phyloP scores from a whole-genome alignment of 1,140 invertebrate genomes.

The Trinorchestia longiramus region DNA sequence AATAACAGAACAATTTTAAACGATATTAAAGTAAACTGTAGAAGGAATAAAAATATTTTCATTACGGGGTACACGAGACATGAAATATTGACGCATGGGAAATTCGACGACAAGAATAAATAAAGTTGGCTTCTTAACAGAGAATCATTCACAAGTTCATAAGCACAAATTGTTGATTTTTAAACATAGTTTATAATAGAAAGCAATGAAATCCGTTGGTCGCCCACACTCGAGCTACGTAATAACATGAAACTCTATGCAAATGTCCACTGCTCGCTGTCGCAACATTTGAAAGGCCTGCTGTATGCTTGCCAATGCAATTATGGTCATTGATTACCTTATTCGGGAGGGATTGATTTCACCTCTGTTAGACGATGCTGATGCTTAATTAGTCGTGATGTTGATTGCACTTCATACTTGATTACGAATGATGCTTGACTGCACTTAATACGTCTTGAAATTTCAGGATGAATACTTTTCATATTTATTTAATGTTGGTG shows the following conservation, averaged over 20 bases:
- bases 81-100: too few species aligned
- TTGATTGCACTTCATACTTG: not conserved
- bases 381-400: not conserved
- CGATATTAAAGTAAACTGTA: too few species aligned
- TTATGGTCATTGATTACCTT: not conserved
- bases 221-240: not conserved
- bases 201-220: too few species aligned
- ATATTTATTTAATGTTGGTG: not conserved
- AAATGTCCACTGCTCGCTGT: not conserved
- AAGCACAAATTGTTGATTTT: too few species aligned
- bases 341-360: not conserved
- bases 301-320: not conserved
- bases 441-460: not conserved
- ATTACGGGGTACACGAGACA: too few species aligned
- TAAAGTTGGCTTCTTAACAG: too few species aligned
- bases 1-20: too few species aligned
- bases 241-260: not conserved
- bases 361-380: not conserved
- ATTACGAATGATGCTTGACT: not conserved
- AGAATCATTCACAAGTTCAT: too few species aligned
- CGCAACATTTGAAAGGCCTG: not conserved
- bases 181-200: too few species aligned
- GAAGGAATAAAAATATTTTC: too few species aligned
- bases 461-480: not conserved
- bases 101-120: too few species aligned